Conservation (phyloP, 2,113 vertebrate species). For the Pollachius pollachius region DNA sequence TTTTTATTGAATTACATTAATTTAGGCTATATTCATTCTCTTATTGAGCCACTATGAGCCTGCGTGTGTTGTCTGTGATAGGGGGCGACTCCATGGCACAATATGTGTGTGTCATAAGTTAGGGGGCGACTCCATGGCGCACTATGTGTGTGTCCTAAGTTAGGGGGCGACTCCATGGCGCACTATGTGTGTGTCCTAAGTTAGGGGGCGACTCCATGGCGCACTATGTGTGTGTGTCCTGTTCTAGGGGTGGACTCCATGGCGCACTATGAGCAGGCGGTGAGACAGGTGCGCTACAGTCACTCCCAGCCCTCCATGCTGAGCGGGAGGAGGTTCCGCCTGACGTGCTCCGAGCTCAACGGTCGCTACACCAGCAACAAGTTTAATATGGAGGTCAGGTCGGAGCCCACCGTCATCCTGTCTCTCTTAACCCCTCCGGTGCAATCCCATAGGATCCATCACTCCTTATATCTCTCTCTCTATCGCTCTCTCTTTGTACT, state of each 20-base stretch:
- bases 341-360: slow-evolving; percentile 95
- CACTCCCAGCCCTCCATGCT: slow-evolving; percentile 77
- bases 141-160: slow-evolving; percentile 85
- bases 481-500: too few species aligned
- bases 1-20: too few species aligned
- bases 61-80: slow-evolving; percentile 45
- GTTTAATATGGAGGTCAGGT: slow-evolving; percentile 85
- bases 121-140: slow-evolving; percentile 93
- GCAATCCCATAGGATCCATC: too few species aligned
- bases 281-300: slow-evolving; percentile 85
- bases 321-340: slow-evolving; percentile 80
- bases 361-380: slow-evolving; percentile 95
- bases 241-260: slow-evolving; percentile 88
- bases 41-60: slow-evolving; percentile 35
- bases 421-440: neutral
- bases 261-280: slow-evolving; percentile 86
- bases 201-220: slow-evolving; percentile 91
- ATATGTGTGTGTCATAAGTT: slow-evolving; percentile 62
- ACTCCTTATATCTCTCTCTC: too few species aligned
- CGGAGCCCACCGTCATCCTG: neutral
- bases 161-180: slow-evolving; percentile 88
- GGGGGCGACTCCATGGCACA: slow-evolving; percentile 91
- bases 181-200: slow-evolving; percentile 69
- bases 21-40: too few species aligned
- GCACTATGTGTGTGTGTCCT: slow-evolving; percentile 76